Conservation (phyloP, 2,888 invertebrate species). For the Malacosoma neustria region DNA sequence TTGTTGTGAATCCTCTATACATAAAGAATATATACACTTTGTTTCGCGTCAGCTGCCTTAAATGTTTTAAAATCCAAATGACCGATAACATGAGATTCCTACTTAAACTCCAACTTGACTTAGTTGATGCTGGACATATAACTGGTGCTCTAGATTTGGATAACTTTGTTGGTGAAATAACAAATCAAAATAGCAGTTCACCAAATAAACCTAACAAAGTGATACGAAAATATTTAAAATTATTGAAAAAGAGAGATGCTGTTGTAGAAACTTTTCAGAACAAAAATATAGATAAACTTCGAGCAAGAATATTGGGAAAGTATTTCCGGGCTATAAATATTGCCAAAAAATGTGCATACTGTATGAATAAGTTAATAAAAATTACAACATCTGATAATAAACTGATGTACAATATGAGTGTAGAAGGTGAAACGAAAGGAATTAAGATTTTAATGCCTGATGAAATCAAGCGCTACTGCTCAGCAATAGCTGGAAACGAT, state of each 20-base stretch:
- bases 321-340: constrained; percentile 59
- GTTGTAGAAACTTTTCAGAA: constrained; percentile 43
- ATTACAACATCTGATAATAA: constrained; percentile 76
- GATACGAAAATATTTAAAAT: constrained; percentile 50
- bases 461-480: constrained; percentile 79
- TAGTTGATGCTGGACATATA: constrained; percentile 84
- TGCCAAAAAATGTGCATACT: constrained; percentile 70
- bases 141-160: constrained; percentile 83
- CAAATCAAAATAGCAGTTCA: constrained; percentile 43
- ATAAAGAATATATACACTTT: constrained; percentile 81
- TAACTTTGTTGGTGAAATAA: constrained; percentile 39
- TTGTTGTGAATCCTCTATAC: constrained; percentile 94
- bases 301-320: constrained; percentile 53
- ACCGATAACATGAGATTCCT: constrained; percentile 65
- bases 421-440: constrained; percentile 37
- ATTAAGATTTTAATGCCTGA: constrained; percentile 77
- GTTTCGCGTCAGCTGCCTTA: constrained; percentile 80
- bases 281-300: constrained; percentile 66
- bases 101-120: constrained; percentile 79
- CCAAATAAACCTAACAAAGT: constrained; percentile 58
- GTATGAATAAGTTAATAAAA: constrained; percentile 64
- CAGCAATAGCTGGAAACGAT: constrained; percentile 82
- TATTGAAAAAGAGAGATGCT: constrained; percentile 40
- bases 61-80: constrained; percentile 81
- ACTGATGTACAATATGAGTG: constrained; percentile 65